Evolutionary conservation across 2,113 vertebrate species (phyloP).

Genomic region (Pseudois nayaur): DNA sequence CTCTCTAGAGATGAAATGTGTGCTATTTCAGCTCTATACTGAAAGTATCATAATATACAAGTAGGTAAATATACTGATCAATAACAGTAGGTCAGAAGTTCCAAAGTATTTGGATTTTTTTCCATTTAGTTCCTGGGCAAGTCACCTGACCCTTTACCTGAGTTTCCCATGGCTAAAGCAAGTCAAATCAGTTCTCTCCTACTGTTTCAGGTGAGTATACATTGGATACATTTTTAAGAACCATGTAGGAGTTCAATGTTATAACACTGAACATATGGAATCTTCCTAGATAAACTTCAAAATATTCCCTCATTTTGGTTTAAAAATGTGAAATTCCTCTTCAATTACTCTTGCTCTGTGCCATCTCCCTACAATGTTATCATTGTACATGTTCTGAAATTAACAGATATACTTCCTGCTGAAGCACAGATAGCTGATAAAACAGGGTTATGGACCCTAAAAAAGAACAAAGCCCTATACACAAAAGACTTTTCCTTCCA

Average conservation of each 20-base stretch:
- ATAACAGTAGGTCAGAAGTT: not conserved
- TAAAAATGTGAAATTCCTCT: constrained; percentile 11
- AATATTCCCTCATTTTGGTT: not conserved
- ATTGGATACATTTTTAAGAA: constrained; percentile 13
- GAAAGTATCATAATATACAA: not conserved
- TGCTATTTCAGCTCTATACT: not conserved
- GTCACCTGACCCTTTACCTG: not conserved
- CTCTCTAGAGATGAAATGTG: not conserved
- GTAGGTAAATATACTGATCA: not conserved
- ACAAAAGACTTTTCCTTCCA: not conserved
- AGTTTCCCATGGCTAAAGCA: not conserved
- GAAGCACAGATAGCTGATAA: not conserved
- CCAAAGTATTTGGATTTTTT: not conserved
- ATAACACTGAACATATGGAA: not conserved
- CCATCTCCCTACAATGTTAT: not conserved
- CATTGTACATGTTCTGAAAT: constrained; percentile 9
- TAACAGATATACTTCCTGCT: not conserved
- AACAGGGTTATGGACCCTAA: not conserved
- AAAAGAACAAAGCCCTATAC: constrained; percentile 6
- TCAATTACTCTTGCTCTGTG: not conserved
- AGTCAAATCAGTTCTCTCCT: not conserved
- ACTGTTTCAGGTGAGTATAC: not conserved
- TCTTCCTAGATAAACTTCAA: not conserved
- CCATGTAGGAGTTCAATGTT: not conserved
- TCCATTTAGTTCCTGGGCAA: not conserved